phyloP scores from a whole-genome alignment of 2,888 invertebrate genomes.

The Callyntrura guangdongensis region DNA sequence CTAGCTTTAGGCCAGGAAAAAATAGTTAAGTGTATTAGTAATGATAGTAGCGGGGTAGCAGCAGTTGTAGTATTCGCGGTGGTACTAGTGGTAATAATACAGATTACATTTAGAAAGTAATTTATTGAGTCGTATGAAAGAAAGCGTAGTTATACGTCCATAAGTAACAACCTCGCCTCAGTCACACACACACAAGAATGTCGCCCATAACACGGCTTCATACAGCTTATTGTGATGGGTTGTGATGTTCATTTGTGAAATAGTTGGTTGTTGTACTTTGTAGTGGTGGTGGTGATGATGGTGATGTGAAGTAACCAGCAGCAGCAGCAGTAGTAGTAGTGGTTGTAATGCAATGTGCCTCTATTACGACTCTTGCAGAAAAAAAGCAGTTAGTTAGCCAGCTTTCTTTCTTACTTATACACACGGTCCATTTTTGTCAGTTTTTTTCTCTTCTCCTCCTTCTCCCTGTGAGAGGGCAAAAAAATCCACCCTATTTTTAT shows the following conservation, averaged over 20 bases:
- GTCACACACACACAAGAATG: slow-evolving; percentile 30
- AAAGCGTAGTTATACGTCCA: slow-evolving; percentile 64
- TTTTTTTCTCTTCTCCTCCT: slow-evolving; percentile 61
- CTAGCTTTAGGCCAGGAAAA: slow-evolving; percentile 20
- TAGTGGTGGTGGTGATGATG: neutral
- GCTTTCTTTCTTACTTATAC: slow-evolving; percentile 51
- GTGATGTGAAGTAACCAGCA: neutral
- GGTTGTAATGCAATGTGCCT: slow-evolving; percentile 52
- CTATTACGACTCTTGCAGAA: slow-evolving; percentile 28
- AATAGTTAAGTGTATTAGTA: slow-evolving; percentile 48
- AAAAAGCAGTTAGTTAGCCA: slow-evolving; percentile 65
- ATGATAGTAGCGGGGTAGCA: slow-evolving; percentile 26
- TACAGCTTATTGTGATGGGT: slow-evolving; percentile 51
- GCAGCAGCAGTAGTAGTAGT: neutral
- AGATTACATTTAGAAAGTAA: slow-evolving; percentile 85
- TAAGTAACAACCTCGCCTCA: slow-evolving; percentile 43
- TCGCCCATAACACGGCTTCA: slow-evolving; percentile 2
- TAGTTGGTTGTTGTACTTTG: slow-evolving; percentile 55
- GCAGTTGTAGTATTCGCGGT: slow-evolving; percentile 36
- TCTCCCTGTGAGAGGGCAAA: slow-evolving; percentile 58
- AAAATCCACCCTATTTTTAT: slow-evolving; percentile 71
- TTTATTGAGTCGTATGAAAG: slow-evolving; percentile 84
- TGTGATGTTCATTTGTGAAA: slow-evolving; percentile 84
- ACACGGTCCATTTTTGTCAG: slow-evolving; percentile 63
- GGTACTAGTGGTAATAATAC: slow-evolving; percentile 83